These are phyloP conservation scores for Struthio camelus DNA, from an alignment of 2,113 vertebrate species.

Conservation along the genomic window DNA sequence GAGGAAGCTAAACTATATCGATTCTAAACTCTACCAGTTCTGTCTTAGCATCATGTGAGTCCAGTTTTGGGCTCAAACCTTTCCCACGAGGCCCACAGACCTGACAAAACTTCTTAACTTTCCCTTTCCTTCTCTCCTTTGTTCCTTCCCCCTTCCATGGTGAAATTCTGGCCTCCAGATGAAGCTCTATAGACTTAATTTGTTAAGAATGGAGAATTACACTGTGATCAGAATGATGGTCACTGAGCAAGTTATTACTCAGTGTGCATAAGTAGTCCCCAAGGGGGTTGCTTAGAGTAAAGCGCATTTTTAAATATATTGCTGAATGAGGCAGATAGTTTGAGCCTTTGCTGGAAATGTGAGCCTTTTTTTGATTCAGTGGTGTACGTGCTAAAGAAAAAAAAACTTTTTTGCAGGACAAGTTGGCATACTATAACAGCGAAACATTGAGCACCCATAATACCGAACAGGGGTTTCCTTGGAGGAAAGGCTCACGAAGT, in stretches of 20 bases:
- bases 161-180: fast-evolving
- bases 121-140: background rate
- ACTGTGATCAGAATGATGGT: background rate
- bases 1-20: background rate
- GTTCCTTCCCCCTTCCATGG: background rate
- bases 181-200: background rate
- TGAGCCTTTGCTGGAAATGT: background rate
- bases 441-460: background rate
- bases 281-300: background rate
- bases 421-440: background rate
- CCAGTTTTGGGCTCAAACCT: background rate
- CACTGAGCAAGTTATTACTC: background rate
- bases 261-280: background rate
- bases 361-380: background rate
- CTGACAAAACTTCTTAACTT: background rate
- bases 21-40: background rate
- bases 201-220: background rate
- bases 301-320: background rate
- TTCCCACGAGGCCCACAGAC: background rate
- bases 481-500: background rate
- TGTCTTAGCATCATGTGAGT: background rate
- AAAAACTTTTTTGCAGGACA: background rate
- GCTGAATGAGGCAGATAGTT: background rate
- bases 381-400: background rate
- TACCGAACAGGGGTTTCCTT: background rate